Evolutionary conservation across 2,113 vertebrate genomes (phyloP).

Genomic region (Neotoma lepida): DNA sequence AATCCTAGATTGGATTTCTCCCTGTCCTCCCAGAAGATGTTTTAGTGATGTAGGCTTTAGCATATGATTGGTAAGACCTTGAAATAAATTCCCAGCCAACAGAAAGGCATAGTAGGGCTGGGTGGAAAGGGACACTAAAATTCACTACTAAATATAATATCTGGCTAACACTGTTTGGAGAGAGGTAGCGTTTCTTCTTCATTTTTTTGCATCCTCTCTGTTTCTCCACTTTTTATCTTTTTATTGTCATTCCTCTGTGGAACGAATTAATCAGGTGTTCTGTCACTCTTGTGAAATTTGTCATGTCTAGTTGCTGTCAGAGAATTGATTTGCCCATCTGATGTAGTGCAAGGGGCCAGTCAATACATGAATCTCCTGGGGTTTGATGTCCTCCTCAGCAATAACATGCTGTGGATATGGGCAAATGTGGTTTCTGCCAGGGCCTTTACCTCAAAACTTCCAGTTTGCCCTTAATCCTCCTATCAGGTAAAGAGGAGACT

Average conservation of each 20-base stretch:
- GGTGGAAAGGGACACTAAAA: slow-evolving; percentile 53
- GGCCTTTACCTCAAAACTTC: not conserved
- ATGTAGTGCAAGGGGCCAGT: not conserved
- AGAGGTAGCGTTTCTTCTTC: slow-evolving; percentile 36
- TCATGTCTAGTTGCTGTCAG: not conserved
- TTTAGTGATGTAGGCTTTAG: slow-evolving; percentile 79
- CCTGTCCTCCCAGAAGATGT: slow-evolving; percentile 77
- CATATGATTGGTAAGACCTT: slow-evolving; percentile 71
- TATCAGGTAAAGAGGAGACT: not conserved
- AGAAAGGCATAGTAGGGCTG: slow-evolving; percentile 60
- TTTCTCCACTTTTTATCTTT: slow-evolving; percentile 36
- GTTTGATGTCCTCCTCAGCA: not conserved
- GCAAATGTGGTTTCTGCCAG: not conserved
- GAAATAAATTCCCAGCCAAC: slow-evolving; percentile 71
- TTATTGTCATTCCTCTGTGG: not conserved
- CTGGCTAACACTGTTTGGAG: slow-evolving; percentile 51
- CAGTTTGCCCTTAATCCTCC: not conserved
- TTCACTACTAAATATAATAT: slow-evolving; percentile 70
- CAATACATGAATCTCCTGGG: not conserved
- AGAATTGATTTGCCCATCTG: slow-evolving; percentile 13
- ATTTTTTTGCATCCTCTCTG: slow-evolving; percentile 54
- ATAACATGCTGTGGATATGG: not conserved
- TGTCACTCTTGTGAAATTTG: slow-evolving; percentile 25
- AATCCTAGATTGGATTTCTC: slow-evolving; percentile 70
- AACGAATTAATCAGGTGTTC: slow-evolving; percentile 41